Percentiles rank a stretch among this genome's conserved stretches.
phyloP scores from a whole-genome alignment of 2,797 vertebrate genomes.

The Helostoma temminkii region DNA sequence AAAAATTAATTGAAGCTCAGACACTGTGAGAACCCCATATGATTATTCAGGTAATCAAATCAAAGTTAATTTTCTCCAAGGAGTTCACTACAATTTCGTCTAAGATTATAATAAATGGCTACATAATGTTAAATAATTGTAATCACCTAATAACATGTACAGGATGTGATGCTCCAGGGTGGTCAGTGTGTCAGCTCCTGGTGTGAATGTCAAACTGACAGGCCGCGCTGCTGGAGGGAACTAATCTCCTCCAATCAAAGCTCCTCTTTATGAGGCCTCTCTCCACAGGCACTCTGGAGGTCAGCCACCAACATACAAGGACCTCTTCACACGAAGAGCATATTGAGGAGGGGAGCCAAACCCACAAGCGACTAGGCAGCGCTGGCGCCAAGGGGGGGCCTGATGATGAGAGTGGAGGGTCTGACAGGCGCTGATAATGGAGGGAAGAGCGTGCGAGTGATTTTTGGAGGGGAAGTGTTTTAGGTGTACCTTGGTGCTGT shows the following conservation, averaged over 20 bases:
- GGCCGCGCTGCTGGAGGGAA: conserved; percentile 19
- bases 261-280: conserved; percentile 47
- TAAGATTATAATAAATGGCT: conserved; percentile 16
- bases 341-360: conserved; percentile 28
- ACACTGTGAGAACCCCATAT: conserved; percentile 14
- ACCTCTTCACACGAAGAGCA: conserved; percentile 53
- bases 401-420: background rate
- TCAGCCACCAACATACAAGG: conserved; percentile 56
- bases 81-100: conserved; percentile 21
- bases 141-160: conserved; percentile 11
- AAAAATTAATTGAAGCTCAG: background rate
- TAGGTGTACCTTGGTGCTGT: background rate
- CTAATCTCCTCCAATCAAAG: conserved; percentile 60
- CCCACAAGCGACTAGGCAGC: background rate
- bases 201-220: conserved; percentile 34
- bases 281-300: conserved; percentile 42
- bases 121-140: background rate
- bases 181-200: conserved; percentile 28
- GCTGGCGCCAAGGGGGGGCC: background rate
- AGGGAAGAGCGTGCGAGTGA: conserved; percentile 16
- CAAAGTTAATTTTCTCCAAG: conserved; percentile 32
- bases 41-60: conserved; percentile 32
- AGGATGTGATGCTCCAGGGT: conserved; percentile 25
- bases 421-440: conserved; percentile 23
- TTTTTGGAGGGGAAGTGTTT: conserved; percentile 25